Evolutionary conservation across 1,140 invertebrate species (phyloP).

Genomic region (Proctacanthus coquilletti): DNA sequence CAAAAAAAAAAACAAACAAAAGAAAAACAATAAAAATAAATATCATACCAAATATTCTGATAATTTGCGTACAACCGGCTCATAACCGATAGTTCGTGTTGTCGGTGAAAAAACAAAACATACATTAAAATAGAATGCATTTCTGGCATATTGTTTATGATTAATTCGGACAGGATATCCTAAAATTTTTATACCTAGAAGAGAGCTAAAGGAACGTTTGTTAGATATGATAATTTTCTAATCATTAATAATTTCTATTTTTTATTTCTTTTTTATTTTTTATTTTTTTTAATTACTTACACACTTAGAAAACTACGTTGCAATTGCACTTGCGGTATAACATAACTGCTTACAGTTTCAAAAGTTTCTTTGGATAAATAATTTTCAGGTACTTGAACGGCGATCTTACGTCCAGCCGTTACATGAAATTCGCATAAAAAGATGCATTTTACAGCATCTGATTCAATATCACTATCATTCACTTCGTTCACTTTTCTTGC

Average conservation of each 20-base stretch:
- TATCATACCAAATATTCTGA: slow-evolving; percentile 64
- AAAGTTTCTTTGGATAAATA: slow-evolving; percentile 63
- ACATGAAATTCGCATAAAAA: slow-evolving; percentile 77
- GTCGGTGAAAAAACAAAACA: slow-evolving; percentile 82
- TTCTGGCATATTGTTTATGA: slow-evolving; percentile 74
- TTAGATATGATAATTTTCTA: not conserved
- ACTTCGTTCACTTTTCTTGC: not conserved
- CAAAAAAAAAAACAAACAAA: too few relatives aligned
- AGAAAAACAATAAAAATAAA: too few relatives aligned
- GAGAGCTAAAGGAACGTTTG: slow-evolving; percentile 20
- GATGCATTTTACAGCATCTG: slow-evolving; percentile 55
- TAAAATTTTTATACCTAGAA: slow-evolving; percentile 62
- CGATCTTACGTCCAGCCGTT: slow-evolving; percentile 64
- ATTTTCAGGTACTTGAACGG: slow-evolving; percentile 68
- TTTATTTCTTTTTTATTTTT: not conserved
- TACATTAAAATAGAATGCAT: slow-evolving; percentile 85
- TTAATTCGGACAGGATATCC: slow-evolving; percentile 81
- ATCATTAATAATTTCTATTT: not conserved
- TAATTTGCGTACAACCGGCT: slow-evolving; percentile 75
- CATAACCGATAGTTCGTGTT: slow-evolving; percentile 72
- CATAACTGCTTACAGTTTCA: slow-evolving; percentile 80
- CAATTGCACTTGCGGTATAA: slow-evolving; percentile 85
- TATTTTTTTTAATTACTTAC: slow-evolving; percentile 38
- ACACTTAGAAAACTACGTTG: slow-evolving; percentile 73
- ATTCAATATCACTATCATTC: too few relatives aligned